These are phyloP conservation scores for Monochamus saltuarius DNA, from an alignment of 1,140 invertebrate species.

Conservation along the genomic window DNA sequence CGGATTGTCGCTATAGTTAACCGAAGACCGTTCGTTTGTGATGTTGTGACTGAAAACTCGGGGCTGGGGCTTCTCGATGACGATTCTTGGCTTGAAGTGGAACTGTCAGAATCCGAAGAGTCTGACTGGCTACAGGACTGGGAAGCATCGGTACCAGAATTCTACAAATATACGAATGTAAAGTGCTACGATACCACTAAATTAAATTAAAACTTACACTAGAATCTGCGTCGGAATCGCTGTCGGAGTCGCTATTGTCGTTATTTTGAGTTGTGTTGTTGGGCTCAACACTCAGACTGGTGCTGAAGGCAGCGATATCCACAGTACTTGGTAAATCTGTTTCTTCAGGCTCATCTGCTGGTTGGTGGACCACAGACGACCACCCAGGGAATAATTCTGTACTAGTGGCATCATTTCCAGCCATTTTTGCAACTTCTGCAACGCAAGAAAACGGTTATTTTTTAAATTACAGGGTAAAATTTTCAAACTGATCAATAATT, in stretches of 20 bases:
- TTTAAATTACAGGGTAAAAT: constrained; percentile 1
- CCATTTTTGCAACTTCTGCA: constrained; percentile 39
- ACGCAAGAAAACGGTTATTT: constrained; percentile 13
- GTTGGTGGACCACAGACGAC: constrained; percentile 63
- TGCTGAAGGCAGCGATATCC: constrained; percentile 60
- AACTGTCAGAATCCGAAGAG: constrained; percentile 49
- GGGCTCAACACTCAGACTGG: constrained; percentile 46
- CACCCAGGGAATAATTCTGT: constrained; percentile 54
- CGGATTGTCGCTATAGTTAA: constrained; percentile 47
- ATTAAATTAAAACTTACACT: constrained; percentile 46
- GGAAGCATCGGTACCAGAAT: constrained; percentile 48
- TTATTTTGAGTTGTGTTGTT: constrained; percentile 33
- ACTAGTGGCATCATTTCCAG: constrained; percentile 46
- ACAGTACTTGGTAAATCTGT: constrained; percentile 63
- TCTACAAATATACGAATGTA: constrained; percentile 40
- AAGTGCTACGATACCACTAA: no score
- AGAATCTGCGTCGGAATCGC: constrained; percentile 51
- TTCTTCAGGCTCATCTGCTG: constrained; percentile 62
- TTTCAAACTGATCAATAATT: constrained; percentile 23
- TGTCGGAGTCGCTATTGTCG: constrained; percentile 42
- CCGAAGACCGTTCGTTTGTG: constrained; percentile 46
- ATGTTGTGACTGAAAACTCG: constrained; percentile 48
- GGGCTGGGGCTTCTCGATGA: constrained; percentile 43
- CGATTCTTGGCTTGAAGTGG: constrained; percentile 46
- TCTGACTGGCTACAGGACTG: constrained; percentile 47